A percentile compares a stretch with the other conserved stretches of the same genome.
Evolutionary conservation across 92 coral and sea anemone species (phyloP).

Genomic region (Galaxea fascicularis): DNA sequence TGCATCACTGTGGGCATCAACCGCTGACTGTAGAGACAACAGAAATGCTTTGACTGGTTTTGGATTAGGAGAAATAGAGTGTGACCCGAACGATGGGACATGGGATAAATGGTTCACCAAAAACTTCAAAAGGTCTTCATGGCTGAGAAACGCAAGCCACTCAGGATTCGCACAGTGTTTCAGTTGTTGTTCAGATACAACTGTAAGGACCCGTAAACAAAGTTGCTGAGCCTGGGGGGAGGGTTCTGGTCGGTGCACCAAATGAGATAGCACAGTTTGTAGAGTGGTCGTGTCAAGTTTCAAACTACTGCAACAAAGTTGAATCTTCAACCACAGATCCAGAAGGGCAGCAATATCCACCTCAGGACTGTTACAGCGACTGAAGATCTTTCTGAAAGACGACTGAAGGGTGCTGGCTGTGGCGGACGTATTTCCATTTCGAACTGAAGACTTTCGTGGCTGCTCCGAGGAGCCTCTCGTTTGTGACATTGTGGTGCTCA

Average conservation of each 20-base stretch:
- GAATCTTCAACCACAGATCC: constrained; percentile 64
- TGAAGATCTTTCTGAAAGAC: constrained; percentile 67
- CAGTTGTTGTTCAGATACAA: constrained; percentile 29
- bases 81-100: constrained; percentile 19
- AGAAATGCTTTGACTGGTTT: constrained; percentile 63
- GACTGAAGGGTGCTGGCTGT: constrained; percentile 22
- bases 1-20: constrained; percentile 45
- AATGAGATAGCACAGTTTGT: constrained; percentile 1
- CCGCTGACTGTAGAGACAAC: constrained; percentile 58
- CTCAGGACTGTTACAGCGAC: constrained; percentile 46
- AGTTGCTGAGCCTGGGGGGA: constrained; percentile 26
- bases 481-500: constrained; percentile 37
- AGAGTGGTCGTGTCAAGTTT: constrained; percentile 21
- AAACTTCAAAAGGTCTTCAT: constrained; percentile 29
- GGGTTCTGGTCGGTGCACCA: neutral
- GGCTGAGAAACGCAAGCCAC: constrained; percentile 8
- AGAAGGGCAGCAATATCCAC: constrained; percentile 59
- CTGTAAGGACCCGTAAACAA: constrained; percentile 36
- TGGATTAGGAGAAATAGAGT: constrained; percentile 25
- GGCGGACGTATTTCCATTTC: constrained; percentile 8
- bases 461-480: constrained; percentile 32
- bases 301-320: constrained; percentile 5
- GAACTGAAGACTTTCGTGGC: constrained; percentile 1
- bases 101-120: constrained; percentile 28
- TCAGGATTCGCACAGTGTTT: constrained; percentile 4